These are phyloP conservation scores for Ommatoiulus sabulosus DNA, from an alignment of 2,888 invertebrate genomes.

Conservation along the genomic window DNA sequence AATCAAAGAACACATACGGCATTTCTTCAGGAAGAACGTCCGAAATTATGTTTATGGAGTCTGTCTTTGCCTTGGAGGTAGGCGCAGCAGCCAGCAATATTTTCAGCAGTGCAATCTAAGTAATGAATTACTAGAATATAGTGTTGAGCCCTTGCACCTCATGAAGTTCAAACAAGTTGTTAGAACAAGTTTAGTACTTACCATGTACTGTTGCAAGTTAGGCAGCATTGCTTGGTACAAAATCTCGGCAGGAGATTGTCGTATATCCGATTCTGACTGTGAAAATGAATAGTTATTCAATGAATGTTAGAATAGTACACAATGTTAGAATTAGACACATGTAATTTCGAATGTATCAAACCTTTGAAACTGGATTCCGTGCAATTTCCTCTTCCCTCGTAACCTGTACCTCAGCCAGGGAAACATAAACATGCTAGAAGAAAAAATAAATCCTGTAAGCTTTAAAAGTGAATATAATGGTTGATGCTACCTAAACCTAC, in stretches of 20 bases:
- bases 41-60: conserved; percentile 97
- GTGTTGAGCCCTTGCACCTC: neutral
- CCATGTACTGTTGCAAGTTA: conserved; percentile 95
- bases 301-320: too few species aligned
- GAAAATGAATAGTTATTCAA: too few species aligned
- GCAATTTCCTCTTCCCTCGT: conserved; percentile 87
- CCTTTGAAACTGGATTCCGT: conserved; percentile 85
- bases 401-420: conserved; percentile 91
- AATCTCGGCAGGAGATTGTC: conserved; percentile 85
- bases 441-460: conserved; percentile 70
- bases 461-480: too few species aligned
- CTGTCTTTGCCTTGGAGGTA: conserved; percentile 98
- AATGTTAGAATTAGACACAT: neutral
- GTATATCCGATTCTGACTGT: conserved; percentile 81
- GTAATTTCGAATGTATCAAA: neutral
- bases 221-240: conserved; percentile 95
- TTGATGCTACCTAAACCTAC: too few species aligned
- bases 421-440: conserved; percentile 89
- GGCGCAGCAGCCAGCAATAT: conserved; percentile 97
- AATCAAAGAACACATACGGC: too few species aligned
- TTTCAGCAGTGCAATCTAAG: conserved; percentile 88
- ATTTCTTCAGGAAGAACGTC: conserved; percentile 98
- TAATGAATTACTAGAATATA: conserved; percentile 53
- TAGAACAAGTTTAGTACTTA: conserved; percentile 61
- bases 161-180: neutral